phyloP scores from a whole-genome alignment of 2,797 vertebrate genomes.

The Onychomys arenicola region DNA sequence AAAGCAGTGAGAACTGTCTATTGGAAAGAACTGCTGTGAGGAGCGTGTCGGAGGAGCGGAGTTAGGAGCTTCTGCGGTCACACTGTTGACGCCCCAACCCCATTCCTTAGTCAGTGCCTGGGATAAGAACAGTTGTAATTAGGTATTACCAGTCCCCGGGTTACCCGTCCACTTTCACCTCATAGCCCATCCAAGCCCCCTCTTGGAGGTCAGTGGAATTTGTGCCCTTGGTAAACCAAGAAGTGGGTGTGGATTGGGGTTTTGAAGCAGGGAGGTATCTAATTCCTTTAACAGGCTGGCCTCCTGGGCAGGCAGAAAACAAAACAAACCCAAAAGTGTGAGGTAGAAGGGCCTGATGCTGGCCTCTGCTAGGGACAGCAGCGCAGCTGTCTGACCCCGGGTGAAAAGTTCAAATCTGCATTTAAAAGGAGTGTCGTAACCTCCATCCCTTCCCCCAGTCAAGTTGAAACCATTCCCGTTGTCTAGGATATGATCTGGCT shows the following conservation, averaged over 20 bases:
- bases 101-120: neutral
- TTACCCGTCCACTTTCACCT: neutral
- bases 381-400: constrained; percentile 85
- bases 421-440: constrained; percentile 84
- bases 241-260: constrained; percentile 47
- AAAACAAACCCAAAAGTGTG: constrained; percentile 62
- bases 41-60: neutral
- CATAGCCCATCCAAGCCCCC: neutral
- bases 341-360: constrained; percentile 62
- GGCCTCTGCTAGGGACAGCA: constrained; percentile 78
- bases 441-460: constrained; percentile 44
- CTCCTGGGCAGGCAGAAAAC: constrained; percentile 50
- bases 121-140: neutral
- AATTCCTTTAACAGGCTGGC: constrained; percentile 65
- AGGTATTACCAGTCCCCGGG: neutral
- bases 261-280: constrained; percentile 51
- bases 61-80: neutral
- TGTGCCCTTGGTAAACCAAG: constrained; percentile 47
- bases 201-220: neutral
- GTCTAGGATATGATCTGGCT: constrained; percentile 53
- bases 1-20: neutral
- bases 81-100: neutral
- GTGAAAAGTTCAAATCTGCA: constrained; percentile 89
- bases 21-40: neutral
- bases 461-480: constrained; percentile 66